Evolutionary conservation across 2,888 invertebrate species (phyloP), one percentile per base, ranked within the genome.

Genomic region (Serrognathus titanus): DNA sequence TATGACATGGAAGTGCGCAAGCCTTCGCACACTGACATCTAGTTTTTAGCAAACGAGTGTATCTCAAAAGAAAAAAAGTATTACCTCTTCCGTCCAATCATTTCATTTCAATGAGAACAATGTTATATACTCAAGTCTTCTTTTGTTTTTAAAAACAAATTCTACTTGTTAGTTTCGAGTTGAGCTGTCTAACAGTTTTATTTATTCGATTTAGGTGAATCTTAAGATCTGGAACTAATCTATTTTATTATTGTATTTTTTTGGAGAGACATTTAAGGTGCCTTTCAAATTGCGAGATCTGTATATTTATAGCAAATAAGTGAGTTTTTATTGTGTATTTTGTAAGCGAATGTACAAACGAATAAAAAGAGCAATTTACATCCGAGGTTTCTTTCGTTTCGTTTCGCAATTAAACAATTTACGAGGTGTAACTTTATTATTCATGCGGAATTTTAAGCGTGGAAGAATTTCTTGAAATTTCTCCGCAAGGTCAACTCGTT

Each of bases 21-120:
- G 73, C 78, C 78, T 2, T 83, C 84, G 6, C 89, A 86, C 73
- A 90, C 90, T 16, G 89, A 89, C 69, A 90, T 91, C 68, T 91
- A 84, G 51, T 35, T 12, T 40, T 45, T 43, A 24, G 11, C 11
- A 3, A 31, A 6, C 24, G 24, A 31, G 6, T 31, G 1, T 6
- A 31, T 16, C 16, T 16, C 4, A 31, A 6, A n/a, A n/a, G n/a
- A n/a, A n/a, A n/a, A n/a, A n/a, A 31, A 31, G 24, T 48, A 48
- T 24, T 48, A 48, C n/a, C 13, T 48, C 24, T 10, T 48, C 48
- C 45, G 41, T 54, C 47, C 48, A 41, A 41, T 48, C 13, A 10
- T 36, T 12, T 46, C 40, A 47, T 57, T 47, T 53, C 38, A 41
- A 53, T 48, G 36, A 13, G 16, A 35, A 48, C 6, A 31, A 47